Base-by-base conservation (phyloP, 2,797 vertebrate genomes). In the Brachymystax lenok region DNA sequence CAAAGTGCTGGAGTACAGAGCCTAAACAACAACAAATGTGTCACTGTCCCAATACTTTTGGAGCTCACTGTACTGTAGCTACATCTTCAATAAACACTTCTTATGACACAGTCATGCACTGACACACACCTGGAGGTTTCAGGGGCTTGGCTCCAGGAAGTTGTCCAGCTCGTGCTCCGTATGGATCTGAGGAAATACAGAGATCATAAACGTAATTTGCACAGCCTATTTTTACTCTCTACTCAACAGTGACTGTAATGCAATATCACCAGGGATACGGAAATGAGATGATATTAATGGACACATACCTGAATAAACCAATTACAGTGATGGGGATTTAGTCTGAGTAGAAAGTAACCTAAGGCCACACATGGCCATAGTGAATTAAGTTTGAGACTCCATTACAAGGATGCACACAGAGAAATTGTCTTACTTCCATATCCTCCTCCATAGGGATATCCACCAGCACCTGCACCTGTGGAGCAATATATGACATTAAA, bases 81-180 rank as follows among this genome's bases (percentile, higher is more conserved):
- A 46, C 10, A 13, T 46, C 10, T 46, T 46, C 3, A 46, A 46
- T 12, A 74, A 28, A 74, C 54, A 70, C 10, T 27, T 69, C 8
- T 13, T 35, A 1, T 19, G 7, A 30, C 21, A 46, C 54, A 78
- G 35, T 63, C 56, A 69, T 17, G 63, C 51, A 63, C 61, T 66
- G 2, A 74, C 71, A 79, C 79, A 63, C 46, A 94, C 93, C 88
- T 79, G 92, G 90, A 77, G 88, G 84, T 85, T 92, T 94, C 66
- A 90, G 80, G 46, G 93, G 93, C 51, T 91, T 93, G 5, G 84
- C 88, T 76, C 89, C 92, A 75, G 93, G 89, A 21, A 85, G 83
- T 4, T 77, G 19, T 27, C 79, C 86, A 40, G 80, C 74, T 75
- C 80, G 90, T 7, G 70, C 33, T 81, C 88, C 84, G 63, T 88